Evolutionary conservation across 1,140 invertebrate genomes (phyloP).

Genomic region (Ruditapes philippinarum): DNA sequence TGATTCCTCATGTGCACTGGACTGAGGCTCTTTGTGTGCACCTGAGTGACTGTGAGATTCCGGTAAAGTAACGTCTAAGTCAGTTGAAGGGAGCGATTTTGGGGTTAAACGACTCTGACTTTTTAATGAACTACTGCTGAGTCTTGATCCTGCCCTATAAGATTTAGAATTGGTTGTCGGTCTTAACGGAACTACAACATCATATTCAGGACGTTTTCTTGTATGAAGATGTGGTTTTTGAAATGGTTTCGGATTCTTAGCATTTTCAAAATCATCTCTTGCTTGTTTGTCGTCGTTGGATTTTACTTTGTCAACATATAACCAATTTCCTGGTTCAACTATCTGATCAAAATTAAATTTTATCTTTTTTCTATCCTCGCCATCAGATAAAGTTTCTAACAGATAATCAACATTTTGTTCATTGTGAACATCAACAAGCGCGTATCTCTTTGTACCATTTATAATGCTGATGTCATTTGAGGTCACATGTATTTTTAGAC

Average conservation of each 20-base stretch:
- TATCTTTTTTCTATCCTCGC: conserved; percentile 47
- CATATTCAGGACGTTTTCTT: conserved; percentile 48
- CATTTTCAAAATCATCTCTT: conserved; percentile 63
- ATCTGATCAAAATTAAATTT: conserved; percentile 51
- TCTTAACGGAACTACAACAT: conserved; percentile 11
- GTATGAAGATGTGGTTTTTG: conserved; percentile 53
- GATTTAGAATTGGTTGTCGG: not conserved
- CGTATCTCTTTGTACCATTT: conserved; percentile 61
- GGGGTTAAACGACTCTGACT: not conserved
- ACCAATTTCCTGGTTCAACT: not conserved
- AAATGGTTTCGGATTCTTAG: conserved; percentile 45
- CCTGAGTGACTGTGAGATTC: not conserved
- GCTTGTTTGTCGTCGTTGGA: conserved; percentile 57
- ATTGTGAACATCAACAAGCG: conserved; percentile 62
- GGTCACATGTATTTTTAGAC: conserved; percentile 35
- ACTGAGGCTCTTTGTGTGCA: not conserved
- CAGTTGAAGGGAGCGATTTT: not conserved
- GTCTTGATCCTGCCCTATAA: conserved; percentile 8
- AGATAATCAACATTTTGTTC: conserved; percentile 60
- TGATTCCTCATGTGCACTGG: not conserved
- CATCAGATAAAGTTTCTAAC: conserved; percentile 19
- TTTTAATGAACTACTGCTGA: conserved; percentile 20
- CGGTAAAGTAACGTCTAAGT: conserved; percentile 41
- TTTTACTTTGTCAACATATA: conserved; percentile 64
- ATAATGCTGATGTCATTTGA: conserved; percentile 62